phyloP scores from a whole-genome alignment of 1,140 invertebrate species.

The Caenorhabditis latens region DNA sequence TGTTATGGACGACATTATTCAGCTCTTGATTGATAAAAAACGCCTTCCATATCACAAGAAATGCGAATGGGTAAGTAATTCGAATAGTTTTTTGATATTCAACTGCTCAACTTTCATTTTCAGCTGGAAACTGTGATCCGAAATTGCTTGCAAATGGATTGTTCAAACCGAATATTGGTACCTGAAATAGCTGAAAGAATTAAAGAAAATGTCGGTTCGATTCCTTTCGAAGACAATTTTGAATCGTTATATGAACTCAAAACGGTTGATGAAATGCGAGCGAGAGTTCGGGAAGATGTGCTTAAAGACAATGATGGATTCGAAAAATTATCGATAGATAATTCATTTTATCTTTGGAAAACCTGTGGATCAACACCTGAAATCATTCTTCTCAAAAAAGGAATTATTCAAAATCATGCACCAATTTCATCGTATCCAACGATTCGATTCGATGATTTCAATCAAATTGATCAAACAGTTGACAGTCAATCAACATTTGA shows the following conservation, averaged over 20 bases:
- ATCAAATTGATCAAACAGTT: not conserved
- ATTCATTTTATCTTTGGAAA: constrained; percentile 90
- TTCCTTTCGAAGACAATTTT: not conserved
- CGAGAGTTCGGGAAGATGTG: not conserved
- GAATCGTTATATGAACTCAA: not conserved
- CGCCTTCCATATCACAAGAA: constrained; percentile 35
- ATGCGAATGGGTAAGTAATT: not conserved
- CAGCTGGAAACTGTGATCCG: not conserved
- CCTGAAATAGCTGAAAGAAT: not conserved
- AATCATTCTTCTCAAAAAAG: constrained; percentile 89
- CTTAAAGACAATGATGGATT: constrained; percentile 1
- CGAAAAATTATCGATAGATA: constrained; percentile 32
- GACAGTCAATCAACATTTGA: constrained; percentile 34
- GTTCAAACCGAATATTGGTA: not conserved
- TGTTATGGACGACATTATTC: constrained; percentile 35
- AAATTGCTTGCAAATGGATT: not conserved
- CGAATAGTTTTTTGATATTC: not conserved
- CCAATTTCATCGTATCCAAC: constrained; percentile 48
- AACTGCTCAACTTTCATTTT: too few species aligned
- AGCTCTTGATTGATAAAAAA: not conserved
- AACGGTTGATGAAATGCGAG: constrained; percentile 9
- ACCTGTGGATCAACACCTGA: constrained; percentile 93
- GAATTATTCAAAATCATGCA: constrained; percentile 76
- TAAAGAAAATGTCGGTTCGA: not conserved
- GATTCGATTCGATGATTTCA: constrained; percentile 2